phyloP scores from a whole-genome alignment of 2,113 vertebrate genomes.

The Circaetus cinerascens region DNA sequence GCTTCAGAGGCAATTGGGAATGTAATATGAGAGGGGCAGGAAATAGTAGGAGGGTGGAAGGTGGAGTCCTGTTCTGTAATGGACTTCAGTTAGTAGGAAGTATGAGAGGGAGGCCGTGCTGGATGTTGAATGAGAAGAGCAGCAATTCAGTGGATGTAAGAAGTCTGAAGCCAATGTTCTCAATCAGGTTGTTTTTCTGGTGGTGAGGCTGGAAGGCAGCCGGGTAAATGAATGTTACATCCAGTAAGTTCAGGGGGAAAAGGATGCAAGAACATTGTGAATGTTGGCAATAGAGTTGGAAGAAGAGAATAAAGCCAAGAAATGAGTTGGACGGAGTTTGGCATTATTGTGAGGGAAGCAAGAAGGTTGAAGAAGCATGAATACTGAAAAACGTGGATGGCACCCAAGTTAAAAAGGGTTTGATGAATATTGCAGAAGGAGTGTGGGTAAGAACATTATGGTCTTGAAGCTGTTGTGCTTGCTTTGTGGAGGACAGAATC shows the following conservation, averaged over 20 bases:
- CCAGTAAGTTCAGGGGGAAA: background rate
- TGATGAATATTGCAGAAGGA: constrained; percentile 29
- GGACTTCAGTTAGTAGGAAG: background rate
- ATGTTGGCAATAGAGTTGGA: background rate
- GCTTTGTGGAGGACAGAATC: background rate
- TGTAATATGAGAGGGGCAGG: background rate
- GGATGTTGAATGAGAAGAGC: background rate
- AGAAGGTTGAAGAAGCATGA: constrained; percentile 14
- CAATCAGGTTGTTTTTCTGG: background rate
- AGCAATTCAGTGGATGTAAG: background rate
- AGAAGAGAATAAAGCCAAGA: background rate
- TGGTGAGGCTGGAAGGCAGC: background rate
- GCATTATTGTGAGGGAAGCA: background rate
- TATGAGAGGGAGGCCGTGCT: background rate
- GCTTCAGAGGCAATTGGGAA: background rate
- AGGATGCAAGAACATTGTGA: background rate
- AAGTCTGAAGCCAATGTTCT: background rate
- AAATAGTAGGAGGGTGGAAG: constrained; percentile 13
- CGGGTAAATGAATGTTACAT: background rate
- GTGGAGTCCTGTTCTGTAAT: constrained; percentile 3
- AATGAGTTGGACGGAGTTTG: background rate
- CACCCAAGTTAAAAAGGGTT: constrained; percentile 20
- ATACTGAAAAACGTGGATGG: constrained; percentile 21
- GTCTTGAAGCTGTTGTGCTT: background rate
- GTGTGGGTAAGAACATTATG: constrained; percentile 20